Base-by-base conservation (phyloP, 2,888 invertebrate species). In the Spilosoma lubricipeda region DNA sequence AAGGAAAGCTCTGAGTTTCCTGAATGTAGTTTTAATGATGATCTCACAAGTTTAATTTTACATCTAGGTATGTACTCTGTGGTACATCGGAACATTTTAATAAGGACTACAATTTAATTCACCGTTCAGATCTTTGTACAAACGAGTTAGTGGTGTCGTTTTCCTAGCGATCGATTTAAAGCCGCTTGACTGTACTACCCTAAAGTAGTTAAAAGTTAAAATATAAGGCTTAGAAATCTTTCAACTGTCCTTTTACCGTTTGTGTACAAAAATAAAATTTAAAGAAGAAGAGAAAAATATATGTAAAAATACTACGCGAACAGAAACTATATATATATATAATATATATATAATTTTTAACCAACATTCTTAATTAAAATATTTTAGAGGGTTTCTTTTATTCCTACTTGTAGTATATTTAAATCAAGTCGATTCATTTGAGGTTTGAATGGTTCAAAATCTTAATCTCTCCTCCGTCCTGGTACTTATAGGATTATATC, bases 1-100 rank as follows among this genome's bases (percentile, higher is more conserved):
- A 80, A 80, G 75, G 67, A 69, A 59, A 42, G 67, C 64, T 59
- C 23, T 4, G 70, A 70, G 70, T 75, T 82, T 82, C 79, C 79
- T 82, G 72, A 77, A 79, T 82, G 78, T 78, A 74, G 68, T 70
- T 77, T 74, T 75, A 77, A 72, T 77, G 77, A 74, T 77, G 77
- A 80, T 76, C 76, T 84, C 82, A 79, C 73, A 42, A 70, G 56
- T 20, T 72, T 64, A 39, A n/a, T 48, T 71, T 52, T 27, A 45
- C 39, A 23, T 2, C 30, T 33, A 33, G 33, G 3, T 33, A n/a
- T 20, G 9, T 27, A 20, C 45, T 63, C 13, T 9, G 33, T 56
- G 8, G 39, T 48, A 33, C 20, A 42, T 30, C 30, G 30, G 67
- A 3, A 67, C 48, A 30, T 20, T 27, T 27, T 30, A 59, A n/a